Evolutionary conservation across 64 coral and sea anemone genomes (phyloP), one percentile per base, ranked within the genome.

Genomic region (Dendrophyllia cribrosa): DNA sequence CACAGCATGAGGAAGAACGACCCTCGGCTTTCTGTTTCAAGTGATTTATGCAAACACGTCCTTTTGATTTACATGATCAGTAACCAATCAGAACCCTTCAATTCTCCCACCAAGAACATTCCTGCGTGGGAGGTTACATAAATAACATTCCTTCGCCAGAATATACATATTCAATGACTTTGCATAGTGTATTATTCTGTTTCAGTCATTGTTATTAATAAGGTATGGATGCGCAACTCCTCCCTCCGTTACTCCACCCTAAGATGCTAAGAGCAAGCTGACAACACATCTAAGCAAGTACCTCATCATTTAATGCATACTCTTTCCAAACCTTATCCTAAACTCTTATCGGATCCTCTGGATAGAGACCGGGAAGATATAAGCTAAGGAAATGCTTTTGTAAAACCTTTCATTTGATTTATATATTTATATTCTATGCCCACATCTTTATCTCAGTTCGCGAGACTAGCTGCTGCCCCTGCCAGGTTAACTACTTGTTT

Each of bases 211-310:
- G 22, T 66, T 66, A n/a, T 66, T 17, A n/a, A 66, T 20, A 20
- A 66, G 64, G 64, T 66, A 66, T 66, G 14, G 64, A 17, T 20
- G 64, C 64, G n/a, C 64, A 66, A 66, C 64, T 66, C 64, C 64
- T 66, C 64, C 19, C 64, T 66, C 34, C 34, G 34, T 34, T 34
- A 34, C 34, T 20, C 64, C 14, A 66, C 64, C 64, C 64, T 20
- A n/a, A 66, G 64, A 7, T 66, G 22, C 64, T 66, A 66, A 66
- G 22, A 66, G 64, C 5, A 16, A 66, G 64, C 0, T 20, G 17
- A 20, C 0, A 66, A 66, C 16, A 66, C 64, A 16, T n/a, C 16
- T 34, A 34, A 34, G 34, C 34, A 34, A 34, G 34, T 34, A 34
- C 34, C 34, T 34, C 34, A 34, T 34, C 2, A 34, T 34, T 34